Conservation (phyloP, 2,797 vertebrate species). For the Argya squamiceps region DNA sequence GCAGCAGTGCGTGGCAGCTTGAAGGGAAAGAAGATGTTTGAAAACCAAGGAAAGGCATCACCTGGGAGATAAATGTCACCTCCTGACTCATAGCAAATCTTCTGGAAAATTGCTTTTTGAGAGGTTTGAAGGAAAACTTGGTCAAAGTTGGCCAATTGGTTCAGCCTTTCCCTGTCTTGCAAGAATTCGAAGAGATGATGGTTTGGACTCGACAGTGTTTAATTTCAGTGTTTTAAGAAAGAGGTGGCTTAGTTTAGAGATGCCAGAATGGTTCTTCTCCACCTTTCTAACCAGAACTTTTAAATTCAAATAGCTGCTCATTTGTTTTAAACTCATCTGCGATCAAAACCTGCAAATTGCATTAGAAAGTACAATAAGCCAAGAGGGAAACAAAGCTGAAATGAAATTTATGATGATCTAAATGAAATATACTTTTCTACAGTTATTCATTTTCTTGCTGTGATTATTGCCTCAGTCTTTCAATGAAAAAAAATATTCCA, state of each 20-base stretch:
- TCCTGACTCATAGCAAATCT: neutral
- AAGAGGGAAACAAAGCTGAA: constrained; percentile 29
- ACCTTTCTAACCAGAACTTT: neutral
- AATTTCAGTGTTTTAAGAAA: neutral
- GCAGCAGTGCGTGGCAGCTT: neutral
- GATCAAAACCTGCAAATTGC: neutral
- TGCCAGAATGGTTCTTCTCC: neutral
- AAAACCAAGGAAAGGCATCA: neutral
- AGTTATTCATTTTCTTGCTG: neutral
- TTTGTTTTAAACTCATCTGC: neutral
- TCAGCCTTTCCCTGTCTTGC: neutral
- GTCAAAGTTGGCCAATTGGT: neutral
- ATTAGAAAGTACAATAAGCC: neutral
- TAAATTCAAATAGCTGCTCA: neutral
- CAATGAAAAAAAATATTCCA: neutral
- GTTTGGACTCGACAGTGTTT: neutral
- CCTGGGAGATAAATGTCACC: neutral
- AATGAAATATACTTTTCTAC: neutral
- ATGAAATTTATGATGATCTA: neutral
- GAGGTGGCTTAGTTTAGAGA: neutral
- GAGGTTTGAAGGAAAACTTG: neutral
- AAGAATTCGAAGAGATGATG: neutral
- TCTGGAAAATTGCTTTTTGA: neutral
- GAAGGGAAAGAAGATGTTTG: neutral
- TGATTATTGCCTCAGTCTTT: neutral